A percentile compares a stretch with the other conserved stretches of the same genome.
These are phyloP conservation scores for Dastarcus helophoroides DNA, from an alignment of 2,888 invertebrate species.

Conservation along the genomic window DNA sequence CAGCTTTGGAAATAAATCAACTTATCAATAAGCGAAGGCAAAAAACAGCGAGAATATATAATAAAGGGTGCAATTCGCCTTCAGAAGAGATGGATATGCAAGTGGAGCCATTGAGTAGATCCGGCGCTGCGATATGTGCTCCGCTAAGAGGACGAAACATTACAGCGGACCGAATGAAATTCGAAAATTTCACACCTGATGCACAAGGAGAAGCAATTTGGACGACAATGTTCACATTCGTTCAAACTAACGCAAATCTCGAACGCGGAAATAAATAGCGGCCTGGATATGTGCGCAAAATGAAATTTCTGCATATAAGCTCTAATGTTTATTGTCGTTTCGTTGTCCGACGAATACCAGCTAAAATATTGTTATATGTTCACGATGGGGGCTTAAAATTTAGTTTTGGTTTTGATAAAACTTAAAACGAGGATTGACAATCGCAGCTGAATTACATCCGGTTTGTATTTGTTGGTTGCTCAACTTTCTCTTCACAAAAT, in stretches of 20 bases:
- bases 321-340: background rate
- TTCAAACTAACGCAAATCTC: conserved; percentile 1
- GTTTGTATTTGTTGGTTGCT: too few relatives aligned
- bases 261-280: conserved; percentile 1
- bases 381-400: too few relatives aligned
- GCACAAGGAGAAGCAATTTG: background rate
- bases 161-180: background rate
- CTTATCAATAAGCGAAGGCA: background rate
- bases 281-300: background rate
- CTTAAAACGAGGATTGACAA: too few relatives aligned
- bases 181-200: background rate
- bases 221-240: background rate
- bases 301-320: background rate
- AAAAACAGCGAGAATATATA: conserved; percentile 1
- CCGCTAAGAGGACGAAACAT: background rate
- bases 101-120: background rate
- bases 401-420: too few relatives aligned
- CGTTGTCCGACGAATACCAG: too few relatives aligned
- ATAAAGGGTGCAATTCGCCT: conserved; percentile 1
- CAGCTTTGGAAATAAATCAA: background rate
- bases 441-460: too few relatives aligned
- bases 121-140: conserved; percentile 1
- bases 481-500: too few relatives aligned
- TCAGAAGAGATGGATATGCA: conserved; percentile 1
- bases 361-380: too few relatives aligned